phyloP scores from a whole-genome alignment of 2,888 invertebrate species.

The Dryobota labecula region DNA sequence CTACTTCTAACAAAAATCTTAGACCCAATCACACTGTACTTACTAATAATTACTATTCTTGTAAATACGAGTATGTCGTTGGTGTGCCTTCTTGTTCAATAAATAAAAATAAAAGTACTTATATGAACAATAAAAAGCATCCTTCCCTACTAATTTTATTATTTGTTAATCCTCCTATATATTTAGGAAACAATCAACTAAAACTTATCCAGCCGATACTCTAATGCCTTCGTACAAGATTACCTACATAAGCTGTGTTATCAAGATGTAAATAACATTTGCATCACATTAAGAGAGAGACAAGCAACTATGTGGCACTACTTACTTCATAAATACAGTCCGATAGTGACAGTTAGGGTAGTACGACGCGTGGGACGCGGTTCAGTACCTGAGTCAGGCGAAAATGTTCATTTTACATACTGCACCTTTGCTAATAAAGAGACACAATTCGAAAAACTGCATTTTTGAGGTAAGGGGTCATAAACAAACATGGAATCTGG shows the following conservation, averaged over 20 bases:
- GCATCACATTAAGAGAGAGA: conserved; percentile 53
- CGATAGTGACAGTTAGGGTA: conserved; percentile 57
- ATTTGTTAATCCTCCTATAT: no score
- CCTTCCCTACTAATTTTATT: no score
- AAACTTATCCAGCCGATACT: conserved; percentile 27
- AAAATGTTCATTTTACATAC: conserved; percentile 39
- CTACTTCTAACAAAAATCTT: background rate
- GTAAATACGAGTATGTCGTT: no score
- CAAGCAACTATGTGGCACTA: conserved; percentile 51
- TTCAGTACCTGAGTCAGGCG: conserved; percentile 55
- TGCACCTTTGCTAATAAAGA: conserved; percentile 15
- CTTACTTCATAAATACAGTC: conserved; percentile 54
- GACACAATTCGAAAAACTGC: conserved; percentile 21
- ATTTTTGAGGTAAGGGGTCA: conserved; percentile 1
- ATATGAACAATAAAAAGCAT: background rate
- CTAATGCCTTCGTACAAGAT: conserved; percentile 33
- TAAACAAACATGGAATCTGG: background rate
- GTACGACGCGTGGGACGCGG: conserved; percentile 55
- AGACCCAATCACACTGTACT: background rate
- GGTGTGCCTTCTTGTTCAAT: no score
- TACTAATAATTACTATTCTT: no score
- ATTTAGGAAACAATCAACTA: conserved; percentile 27
- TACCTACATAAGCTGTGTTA: conserved; percentile 39
- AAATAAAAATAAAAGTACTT: no score
- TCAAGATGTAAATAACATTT: conserved; percentile 56